Evolutionary conservation across 2,113 vertebrate genomes (phyloP).

Genomic region (Barnardius zonarius): DNA sequence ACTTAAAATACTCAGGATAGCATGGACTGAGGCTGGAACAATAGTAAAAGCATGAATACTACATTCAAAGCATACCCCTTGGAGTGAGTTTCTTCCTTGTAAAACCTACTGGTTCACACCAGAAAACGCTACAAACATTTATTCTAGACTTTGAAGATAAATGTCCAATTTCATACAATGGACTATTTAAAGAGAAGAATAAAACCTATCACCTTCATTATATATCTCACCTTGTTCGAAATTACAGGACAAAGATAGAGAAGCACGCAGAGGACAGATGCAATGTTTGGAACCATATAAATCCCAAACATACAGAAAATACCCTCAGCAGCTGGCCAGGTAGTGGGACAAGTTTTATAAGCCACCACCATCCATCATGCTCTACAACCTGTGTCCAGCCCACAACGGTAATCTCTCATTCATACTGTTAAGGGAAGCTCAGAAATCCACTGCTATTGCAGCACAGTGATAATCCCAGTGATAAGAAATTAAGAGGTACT

Average conservation of each 20-base stretch:
- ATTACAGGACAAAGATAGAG: not conserved
- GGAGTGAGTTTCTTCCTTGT: not conserved
- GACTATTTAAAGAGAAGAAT: not conserved
- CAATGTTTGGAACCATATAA: not conserved
- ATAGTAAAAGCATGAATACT: not conserved
- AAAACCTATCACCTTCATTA: not conserved
- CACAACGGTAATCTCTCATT: fast-evolving
- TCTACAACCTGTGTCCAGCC: not conserved
- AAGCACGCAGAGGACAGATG: not conserved
- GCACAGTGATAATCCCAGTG: not conserved
- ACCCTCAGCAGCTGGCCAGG: not conserved
- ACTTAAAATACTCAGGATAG: not conserved
- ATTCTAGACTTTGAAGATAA: not conserved
- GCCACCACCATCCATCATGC: not conserved
- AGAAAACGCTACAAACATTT: not conserved
- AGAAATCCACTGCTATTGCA: not conserved
- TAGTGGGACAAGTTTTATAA: not conserved
- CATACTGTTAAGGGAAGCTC: not conserved
- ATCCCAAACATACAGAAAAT: not conserved
- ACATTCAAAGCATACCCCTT: not conserved
- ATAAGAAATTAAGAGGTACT: not conserved
- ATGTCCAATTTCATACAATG: not conserved
- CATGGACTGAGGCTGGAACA: not conserved
- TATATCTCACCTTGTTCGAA: not conserved
- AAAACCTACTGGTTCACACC: not conserved